phyloP scores from a whole-genome alignment of 2,797 vertebrate genomes.

The Bothrops alternatus region DNA sequence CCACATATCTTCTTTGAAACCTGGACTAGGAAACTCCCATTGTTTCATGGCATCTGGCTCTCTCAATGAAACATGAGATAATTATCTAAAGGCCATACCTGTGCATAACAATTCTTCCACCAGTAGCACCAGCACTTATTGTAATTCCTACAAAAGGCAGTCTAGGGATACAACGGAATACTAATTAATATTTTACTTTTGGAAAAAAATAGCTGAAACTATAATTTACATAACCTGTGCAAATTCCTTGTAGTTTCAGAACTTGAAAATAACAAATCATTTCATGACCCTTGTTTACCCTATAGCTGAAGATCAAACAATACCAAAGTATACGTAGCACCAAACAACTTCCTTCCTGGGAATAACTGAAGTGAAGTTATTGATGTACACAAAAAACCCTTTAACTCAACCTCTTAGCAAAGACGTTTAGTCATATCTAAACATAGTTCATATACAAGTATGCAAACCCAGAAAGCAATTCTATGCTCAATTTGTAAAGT shows the following conservation, averaged over 20 bases:
- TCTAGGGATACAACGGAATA: slow-evolving; percentile 31
- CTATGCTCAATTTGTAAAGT: background rate
- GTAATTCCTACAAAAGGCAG: background rate
- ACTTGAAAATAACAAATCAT: slow-evolving; percentile 66
- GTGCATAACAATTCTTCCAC: background rate
- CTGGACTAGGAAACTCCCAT: background rate
- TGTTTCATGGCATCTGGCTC: background rate
- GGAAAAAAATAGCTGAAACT: slow-evolving; percentile 49
- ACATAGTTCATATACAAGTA: background rate
- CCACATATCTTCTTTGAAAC: background rate
- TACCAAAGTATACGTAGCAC: slow-evolving; percentile 54
- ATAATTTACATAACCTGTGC: slow-evolving; percentile 52
- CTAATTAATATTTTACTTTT: slow-evolving; percentile 3
- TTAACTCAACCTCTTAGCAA: background rate
- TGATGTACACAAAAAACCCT: slow-evolving; percentile 26
- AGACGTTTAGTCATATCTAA: background rate
- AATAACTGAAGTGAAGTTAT: slow-evolving; percentile 37
- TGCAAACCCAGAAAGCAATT: background rate
- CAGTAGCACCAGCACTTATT: background rate
- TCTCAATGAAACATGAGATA: background rate
- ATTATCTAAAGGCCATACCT: background rate
- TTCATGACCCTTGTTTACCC: slow-evolving; percentile 70
- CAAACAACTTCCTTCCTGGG: slow-evolving; percentile 63
- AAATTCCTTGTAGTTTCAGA: slow-evolving; percentile 62
- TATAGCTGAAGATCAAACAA: slow-evolving; percentile 69